These are phyloP conservation scores for Erebia ligea DNA, from an alignment of 2,888 invertebrate genomes.

Conservation along the genomic window DNA sequence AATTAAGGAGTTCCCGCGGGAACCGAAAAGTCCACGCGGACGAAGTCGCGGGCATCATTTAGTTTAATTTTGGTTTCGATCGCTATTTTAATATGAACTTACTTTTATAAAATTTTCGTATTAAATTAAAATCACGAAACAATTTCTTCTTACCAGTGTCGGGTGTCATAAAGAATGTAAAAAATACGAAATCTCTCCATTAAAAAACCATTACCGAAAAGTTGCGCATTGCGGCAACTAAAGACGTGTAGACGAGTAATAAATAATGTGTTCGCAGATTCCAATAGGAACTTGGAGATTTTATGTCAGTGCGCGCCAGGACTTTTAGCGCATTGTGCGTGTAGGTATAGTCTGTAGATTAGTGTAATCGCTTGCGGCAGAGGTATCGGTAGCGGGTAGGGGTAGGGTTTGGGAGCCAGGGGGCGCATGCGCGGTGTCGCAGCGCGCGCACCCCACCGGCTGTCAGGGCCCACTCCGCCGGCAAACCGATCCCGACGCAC, in stretches of 20 bases:
- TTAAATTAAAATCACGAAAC: no score
- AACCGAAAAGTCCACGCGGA: no score
- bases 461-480: conserved; percentile 76
- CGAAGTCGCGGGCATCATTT: no score
- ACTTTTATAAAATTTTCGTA: no score
- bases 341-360: conserved; percentile 52
- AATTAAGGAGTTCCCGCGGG: no score
- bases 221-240: conserved; percentile 21
- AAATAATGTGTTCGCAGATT: conserved; percentile 18
- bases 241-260: conserved; percentile 12
- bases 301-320: conserved; percentile 26
- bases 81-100: no score
- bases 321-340: conserved; percentile 39
- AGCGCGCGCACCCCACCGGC: conserved; percentile 63
- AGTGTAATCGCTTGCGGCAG: conserved; percentile 53
- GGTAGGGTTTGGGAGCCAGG: conserved; percentile 37
- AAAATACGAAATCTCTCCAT: not conserved
- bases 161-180: not conserved
- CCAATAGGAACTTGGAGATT: conserved; percentile 6
- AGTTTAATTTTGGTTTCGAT: no score
- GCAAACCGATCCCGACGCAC: conserved; percentile 72
- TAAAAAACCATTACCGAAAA: not conserved
- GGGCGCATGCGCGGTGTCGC: conserved; percentile 72
- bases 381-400: conserved; percentile 18
- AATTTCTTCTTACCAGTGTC: not conserved